Base-by-base conservation (phyloP, 92 coral and sea anemone species). In the Heliopora coerulea region DNA sequence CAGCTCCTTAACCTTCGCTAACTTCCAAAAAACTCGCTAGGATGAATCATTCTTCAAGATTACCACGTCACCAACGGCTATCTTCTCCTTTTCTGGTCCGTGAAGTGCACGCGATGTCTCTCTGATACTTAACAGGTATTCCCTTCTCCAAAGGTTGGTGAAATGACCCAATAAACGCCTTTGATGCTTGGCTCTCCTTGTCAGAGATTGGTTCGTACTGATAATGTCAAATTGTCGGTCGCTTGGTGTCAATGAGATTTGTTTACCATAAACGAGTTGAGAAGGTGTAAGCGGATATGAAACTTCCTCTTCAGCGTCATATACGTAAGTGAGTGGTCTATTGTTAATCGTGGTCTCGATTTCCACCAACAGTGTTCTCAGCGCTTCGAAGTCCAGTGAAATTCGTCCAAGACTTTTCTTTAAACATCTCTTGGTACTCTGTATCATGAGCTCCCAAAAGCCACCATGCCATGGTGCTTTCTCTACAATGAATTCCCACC, bases 401-500 rank as follows among this genome's bases (percentile, higher is more conserved):
- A 54, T 41, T 65, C 52, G 34, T 21, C 54, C 54, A 9, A 65
- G 54, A 3, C 34, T 27, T 5, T 42, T 65, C 23, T 65, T 65
- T 25, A 65, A 65, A 4, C 72, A 65, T 0, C 72, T 35, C 28
- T 68, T 68, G 1, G 32, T 32, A n/a, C 59, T 68, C 39, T 21
- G 41, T 31, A 68, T 54, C 60, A 68, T 23, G 13, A 34, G 74
- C 59, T 68, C 59, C 74, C 74, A 68, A 28, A 25, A 68, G 25
- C 74, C 74, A 0, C 74, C 59, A 19, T 68, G 74, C 74, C 74
- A 48, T 1, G 74, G 74, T 37, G 74, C 74, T 21, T 49, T 68
- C 46, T 49, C 74, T 46, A 32, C 48, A 17, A 68, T 68, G 30
- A 28, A 46, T 25, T 46, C 24, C 74, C 74, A 68, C 0, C 56